phyloP scores from a whole-genome alignment of 1,140 invertebrate species.

The Tachypleus tridentatus region DNA sequence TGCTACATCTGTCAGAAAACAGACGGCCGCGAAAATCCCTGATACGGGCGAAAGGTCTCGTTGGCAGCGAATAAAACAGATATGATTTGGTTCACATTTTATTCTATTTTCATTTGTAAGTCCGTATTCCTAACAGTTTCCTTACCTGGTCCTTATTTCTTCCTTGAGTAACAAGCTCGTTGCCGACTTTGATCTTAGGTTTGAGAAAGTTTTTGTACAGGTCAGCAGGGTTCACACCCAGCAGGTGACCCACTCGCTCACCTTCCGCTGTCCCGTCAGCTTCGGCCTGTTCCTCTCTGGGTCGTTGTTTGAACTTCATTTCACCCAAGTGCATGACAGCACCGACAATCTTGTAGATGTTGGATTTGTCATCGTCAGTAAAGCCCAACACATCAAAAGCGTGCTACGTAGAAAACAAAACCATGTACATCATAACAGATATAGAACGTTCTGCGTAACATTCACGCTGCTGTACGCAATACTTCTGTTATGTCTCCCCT shows the following conservation, averaged over 20 bases:
- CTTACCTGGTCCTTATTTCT: slow-evolving; percentile 44
- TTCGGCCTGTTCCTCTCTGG: slow-evolving; percentile 52
- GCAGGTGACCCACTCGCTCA: slow-evolving; percentile 44
- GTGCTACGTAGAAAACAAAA: slow-evolving; percentile 24
- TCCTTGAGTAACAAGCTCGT: slow-evolving; percentile 48
- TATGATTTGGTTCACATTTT: too few species aligned
- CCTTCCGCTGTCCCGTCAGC: slow-evolving; percentile 48
- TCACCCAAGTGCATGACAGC: slow-evolving; percentile 48
- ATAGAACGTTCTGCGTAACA: too few species aligned
- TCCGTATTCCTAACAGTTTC: too few species aligned
- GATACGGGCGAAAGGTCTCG: too few species aligned
- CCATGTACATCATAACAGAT: too few species aligned
- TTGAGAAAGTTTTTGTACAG: slow-evolving; percentile 44
- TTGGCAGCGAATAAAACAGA: too few species aligned
- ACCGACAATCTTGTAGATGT: slow-evolving; percentile 47
- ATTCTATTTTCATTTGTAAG: too few species aligned
- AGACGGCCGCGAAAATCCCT: too few species aligned
- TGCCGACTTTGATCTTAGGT: slow-evolving; percentile 46
- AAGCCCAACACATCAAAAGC: slow-evolving; percentile 51
- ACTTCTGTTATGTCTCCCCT: too few species aligned
- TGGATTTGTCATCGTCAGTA: slow-evolving; percentile 42
- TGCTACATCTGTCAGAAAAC: too few species aligned
- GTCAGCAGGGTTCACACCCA: slow-evolving; percentile 45
- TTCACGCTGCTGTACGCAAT: too few species aligned
- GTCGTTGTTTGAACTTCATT: slow-evolving; percentile 50